phyloP scores from a whole-genome alignment of 2,888 invertebrate genomes.

The Synergus laeviventris region DNA sequence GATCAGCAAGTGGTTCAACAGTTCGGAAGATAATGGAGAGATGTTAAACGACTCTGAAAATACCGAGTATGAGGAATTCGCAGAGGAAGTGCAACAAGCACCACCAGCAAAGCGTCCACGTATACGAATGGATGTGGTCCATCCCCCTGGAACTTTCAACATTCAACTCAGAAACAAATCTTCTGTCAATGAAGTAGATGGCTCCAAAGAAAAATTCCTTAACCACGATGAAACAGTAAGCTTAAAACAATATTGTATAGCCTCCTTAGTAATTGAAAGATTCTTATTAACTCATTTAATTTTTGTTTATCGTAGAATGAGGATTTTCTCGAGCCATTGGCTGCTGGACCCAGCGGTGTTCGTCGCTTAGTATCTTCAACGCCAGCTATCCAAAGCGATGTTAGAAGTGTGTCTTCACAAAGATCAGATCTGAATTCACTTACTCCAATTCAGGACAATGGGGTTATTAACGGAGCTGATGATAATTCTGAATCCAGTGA shows the following conservation, averaged over 20 bases:
- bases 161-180: constrained; percentile 64
- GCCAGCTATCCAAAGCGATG: constrained; percentile 65
- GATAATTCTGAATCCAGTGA: constrained; percentile 80
- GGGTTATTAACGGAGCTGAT: constrained; percentile 72
- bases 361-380: constrained; percentile 71
- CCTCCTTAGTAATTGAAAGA: background rate
- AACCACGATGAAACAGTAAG: constrained; percentile 62
- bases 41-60: constrained; percentile 57
- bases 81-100: constrained; percentile 64
- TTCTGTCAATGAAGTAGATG: constrained; percentile 53
- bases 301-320: constrained; percentile 58
- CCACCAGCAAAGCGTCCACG: constrained; percentile 71
- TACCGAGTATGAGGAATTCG: constrained; percentile 55
- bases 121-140: constrained; percentile 72
- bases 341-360: constrained; percentile 66
- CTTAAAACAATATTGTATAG: constrained; percentile 6
- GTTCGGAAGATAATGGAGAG: constrained; percentile 65
- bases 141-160: constrained; percentile 72
- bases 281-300: constrained; percentile 12
- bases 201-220: constrained; percentile 59
- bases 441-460: constrained; percentile 63
- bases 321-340: constrained; percentile 66
- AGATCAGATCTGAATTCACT: constrained; percentile 63
- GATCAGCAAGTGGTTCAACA: constrained; percentile 74
- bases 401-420: constrained; percentile 57